Evolutionary conservation across 2,888 invertebrate species (phyloP).

Genomic region (Esperia sulphurella): DNA sequence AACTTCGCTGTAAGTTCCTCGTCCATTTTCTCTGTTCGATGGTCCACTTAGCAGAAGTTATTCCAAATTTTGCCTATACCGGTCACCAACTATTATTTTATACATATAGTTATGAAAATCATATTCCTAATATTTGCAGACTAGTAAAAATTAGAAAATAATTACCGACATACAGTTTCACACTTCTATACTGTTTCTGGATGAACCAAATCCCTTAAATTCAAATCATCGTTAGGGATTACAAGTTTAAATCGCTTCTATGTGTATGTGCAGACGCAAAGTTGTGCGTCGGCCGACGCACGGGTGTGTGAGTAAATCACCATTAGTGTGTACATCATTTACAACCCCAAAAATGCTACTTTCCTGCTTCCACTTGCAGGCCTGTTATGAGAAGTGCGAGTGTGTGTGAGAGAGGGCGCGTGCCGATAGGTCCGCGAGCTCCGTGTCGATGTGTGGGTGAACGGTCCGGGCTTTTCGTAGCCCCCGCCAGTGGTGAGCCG

Average conservation of each 20-base stretch:
- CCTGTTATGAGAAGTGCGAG: conserved; percentile 40
- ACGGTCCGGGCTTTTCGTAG: conserved; percentile 68
- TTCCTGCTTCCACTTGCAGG: conserved; percentile 62
- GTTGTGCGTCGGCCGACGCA: conserved; percentile 36
- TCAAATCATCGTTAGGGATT: conserved; percentile 75
- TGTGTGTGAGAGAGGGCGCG: conserved; percentile 49
- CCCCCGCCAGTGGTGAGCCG: conserved; percentile 74
- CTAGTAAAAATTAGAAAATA: background rate
- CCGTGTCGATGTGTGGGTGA: conserved; percentile 51
- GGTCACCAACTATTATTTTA: background rate
- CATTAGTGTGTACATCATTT: conserved; percentile 68
- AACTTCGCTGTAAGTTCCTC: too few species aligned
- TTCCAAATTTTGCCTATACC: too few species aligned
- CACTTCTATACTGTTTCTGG: conserved; percentile 29
- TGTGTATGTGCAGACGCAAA: conserved; percentile 54
- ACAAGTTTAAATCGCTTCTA: conserved; percentile 72
- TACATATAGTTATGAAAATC: background rate
- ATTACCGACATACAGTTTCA: conserved; percentile 4
- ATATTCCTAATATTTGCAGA: too few species aligned
- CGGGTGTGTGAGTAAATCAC: conserved; percentile 60
- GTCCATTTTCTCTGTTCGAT: too few species aligned
- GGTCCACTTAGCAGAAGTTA: too few species aligned
- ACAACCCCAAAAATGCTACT: conserved; percentile 71
- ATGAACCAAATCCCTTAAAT: conserved; percentile 64
- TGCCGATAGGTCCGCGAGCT: conserved; percentile 46